A percentile compares a stretch with the other conserved stretches of the same genome.
phyloP scores from a whole-genome alignment of 2,888 invertebrate species.

The Pantelozetes paolii region DNA sequence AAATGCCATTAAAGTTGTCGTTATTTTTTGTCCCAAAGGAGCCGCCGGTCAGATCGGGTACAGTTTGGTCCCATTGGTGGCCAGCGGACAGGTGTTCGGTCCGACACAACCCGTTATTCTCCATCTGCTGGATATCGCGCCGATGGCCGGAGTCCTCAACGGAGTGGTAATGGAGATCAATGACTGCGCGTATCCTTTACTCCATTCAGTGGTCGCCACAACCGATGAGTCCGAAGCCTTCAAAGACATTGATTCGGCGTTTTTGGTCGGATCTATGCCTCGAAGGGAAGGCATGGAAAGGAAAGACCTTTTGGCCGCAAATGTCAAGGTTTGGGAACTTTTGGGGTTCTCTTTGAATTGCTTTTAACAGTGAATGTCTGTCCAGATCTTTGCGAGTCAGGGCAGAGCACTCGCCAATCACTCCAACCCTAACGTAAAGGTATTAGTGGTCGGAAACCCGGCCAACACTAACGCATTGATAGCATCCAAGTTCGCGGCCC shows the following conservation, averaged over 20 bases:
- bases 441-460: constrained; percentile 95
- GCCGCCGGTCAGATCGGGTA: constrained; percentile 99
- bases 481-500: constrained; percentile 84
- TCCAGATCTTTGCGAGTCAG: constrained; percentile 84
- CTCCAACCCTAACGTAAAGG: constrained; percentile 88
- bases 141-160: constrained; percentile 92
- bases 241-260: constrained; percentile 89
- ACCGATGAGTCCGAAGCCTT: constrained; percentile 86
- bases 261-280: constrained; percentile 97
- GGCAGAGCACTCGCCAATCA: constrained; percentile 85
- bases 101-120: constrained; percentile 76
- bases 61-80: constrained; percentile 87
- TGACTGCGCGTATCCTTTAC: constrained; percentile 87
- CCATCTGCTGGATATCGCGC: constrained; percentile 87
- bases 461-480: constrained; percentile 98
- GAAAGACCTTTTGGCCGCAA: constrained; percentile 92
- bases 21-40: constrained; percentile 56
- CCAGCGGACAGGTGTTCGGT: constrained; percentile 94
- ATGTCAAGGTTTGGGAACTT: constrained; percentile 64
- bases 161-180: constrained; percentile 97
- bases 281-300: constrained; percentile 97
- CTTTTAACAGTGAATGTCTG: not conserved
- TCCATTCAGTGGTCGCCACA: constrained; percentile 79
- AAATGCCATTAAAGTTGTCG: not conserved
- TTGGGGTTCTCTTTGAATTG: not conserved